Evolutionary conservation across 92 coral and sea anemone genomes (phyloP).

Genomic region (Anthopleura xanthogrammica): DNA sequence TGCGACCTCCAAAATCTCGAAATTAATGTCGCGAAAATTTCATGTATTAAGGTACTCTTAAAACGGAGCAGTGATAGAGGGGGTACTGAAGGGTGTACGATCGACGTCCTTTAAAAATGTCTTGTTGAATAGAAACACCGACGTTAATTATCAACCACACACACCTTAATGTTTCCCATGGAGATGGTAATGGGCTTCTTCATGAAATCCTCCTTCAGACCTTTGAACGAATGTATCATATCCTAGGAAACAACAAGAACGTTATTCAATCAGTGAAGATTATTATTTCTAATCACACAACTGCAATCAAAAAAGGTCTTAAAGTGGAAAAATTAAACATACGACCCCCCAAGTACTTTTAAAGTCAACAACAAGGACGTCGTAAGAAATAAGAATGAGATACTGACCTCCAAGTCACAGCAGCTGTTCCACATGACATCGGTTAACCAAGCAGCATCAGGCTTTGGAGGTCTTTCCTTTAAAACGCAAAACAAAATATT

Average conservation of each 20-base stretch:
- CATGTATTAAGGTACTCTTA: no score
- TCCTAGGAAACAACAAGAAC: constrained; percentile 37
- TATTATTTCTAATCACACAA: no score
- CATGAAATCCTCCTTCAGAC: constrained; percentile 73
- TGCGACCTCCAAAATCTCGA: no score
- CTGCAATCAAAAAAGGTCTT: no score
- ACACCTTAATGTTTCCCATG: constrained; percentile 86
- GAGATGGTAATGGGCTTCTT: constrained; percentile 66
- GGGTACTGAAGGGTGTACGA: no score
- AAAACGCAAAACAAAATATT: not conserved
- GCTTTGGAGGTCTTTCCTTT: constrained; percentile 93
- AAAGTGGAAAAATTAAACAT: no score
- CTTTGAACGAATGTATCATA: constrained; percentile 62
- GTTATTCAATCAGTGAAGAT: not conserved
- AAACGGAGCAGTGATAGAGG: no score
- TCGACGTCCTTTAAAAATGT: no score
- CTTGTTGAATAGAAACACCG: no score
- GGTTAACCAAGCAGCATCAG: constrained; percentile 81
- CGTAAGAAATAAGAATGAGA: not conserved
- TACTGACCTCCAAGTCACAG: constrained; percentile 88
- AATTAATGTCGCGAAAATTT: no score
- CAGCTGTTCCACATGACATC: constrained; percentile 89
- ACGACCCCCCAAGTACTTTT: not conserved
- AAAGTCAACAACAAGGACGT: no score
- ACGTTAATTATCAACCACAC: not conserved